phyloP scores from a whole-genome alignment of 1,140 invertebrate genomes.

The Probaryconus sp. region DNA sequence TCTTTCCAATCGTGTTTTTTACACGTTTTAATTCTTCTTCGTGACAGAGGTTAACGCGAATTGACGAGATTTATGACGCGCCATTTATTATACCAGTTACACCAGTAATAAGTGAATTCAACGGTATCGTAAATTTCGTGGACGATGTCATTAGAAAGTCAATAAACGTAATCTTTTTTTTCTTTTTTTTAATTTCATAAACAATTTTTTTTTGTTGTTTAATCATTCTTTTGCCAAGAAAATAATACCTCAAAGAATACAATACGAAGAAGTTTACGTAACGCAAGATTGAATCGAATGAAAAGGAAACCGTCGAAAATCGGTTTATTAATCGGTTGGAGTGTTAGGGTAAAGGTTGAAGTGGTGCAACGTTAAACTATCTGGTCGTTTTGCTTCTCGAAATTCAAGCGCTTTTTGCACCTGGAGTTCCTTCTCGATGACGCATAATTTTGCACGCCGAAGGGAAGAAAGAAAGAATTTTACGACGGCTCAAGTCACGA shows the following conservation, averaged over 20 bases:
- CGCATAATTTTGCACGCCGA: conserved; percentile 14
- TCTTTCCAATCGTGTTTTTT: neutral
- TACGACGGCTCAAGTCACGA: conserved; percentile 13
- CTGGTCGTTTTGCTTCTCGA: neutral
- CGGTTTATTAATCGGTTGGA: too few relatives aligned
- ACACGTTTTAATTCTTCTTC: neutral
- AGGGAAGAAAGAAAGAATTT: conserved; percentile 7
- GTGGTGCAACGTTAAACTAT: conserved; percentile 6
- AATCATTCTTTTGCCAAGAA: too few relatives aligned
- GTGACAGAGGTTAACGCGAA: neutral
- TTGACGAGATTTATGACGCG: neutral
- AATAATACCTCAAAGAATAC: too few relatives aligned
- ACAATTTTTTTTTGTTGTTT: too few relatives aligned
- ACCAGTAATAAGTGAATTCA: neutral
- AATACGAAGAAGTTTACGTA: too few relatives aligned
- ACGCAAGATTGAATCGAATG: too few relatives aligned
- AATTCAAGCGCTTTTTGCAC: conserved; percentile 17
- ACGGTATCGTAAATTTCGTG: neutral
- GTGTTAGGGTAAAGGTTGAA: too few relatives aligned
- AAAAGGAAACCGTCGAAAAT: too few relatives aligned
- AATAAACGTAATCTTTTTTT: too few relatives aligned
- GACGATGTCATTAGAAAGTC: neutral
- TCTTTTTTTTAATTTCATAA: too few relatives aligned
- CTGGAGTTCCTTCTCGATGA: conserved; percentile 13
- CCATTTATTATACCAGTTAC: neutral